Evolutionary conservation across 2,888 invertebrate genomes (phyloP).

Genomic region (Thera obeliscata): DNA sequence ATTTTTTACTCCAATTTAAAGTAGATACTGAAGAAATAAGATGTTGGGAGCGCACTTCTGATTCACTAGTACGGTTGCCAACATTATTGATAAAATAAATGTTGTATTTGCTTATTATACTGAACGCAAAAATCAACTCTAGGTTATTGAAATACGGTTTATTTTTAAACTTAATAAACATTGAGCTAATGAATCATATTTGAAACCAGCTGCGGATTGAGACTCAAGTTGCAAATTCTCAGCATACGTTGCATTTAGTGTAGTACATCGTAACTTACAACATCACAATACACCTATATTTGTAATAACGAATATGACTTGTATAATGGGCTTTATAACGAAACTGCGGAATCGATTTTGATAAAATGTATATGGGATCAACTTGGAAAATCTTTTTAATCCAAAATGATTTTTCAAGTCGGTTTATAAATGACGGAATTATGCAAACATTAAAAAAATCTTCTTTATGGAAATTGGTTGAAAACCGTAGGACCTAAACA

Average conservation of each 20-base stretch:
- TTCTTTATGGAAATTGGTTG: too few species aligned
- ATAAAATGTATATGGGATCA: too few species aligned
- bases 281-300: too few species aligned
- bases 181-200: constrained; percentile 70
- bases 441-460: too few species aligned
- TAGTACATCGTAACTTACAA: constrained; percentile 48
- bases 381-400: too few species aligned
- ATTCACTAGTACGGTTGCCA: constrained; percentile 72
- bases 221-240: constrained; percentile 70
- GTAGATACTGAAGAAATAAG: constrained; percentile 51
- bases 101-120: neutral
- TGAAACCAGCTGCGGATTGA: constrained; percentile 70
- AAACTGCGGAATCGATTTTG: too few species aligned
- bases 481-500: too few species aligned
- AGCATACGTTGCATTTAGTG: constrained; percentile 61
- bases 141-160: constrained; percentile 46
- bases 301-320: too few species aligned
- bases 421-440: too few species aligned
- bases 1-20: constrained; percentile 45
- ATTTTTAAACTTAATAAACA: constrained; percentile 44
- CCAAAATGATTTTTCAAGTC: too few species aligned
- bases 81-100: constrained; percentile 49
- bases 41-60: constrained; percentile 71
- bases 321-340: too few species aligned
- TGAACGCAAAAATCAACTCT: constrained; percentile 58